These are phyloP conservation scores for Gymnothorax javanicus DNA, from an alignment of 2,797 vertebrate species.

Conservation along the genomic window DNA sequence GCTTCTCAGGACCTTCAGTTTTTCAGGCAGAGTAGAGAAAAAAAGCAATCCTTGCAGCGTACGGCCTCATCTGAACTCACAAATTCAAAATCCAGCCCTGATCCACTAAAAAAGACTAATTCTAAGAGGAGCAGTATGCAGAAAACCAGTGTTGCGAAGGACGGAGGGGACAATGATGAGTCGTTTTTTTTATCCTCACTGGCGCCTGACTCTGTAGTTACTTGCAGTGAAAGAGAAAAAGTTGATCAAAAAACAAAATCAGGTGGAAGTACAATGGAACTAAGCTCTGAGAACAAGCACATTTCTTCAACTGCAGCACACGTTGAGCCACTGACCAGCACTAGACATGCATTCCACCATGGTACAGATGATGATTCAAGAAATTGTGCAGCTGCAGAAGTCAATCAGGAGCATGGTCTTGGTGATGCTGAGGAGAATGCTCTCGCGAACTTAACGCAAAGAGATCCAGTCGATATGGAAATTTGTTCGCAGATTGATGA, in stretches of 20 bases:
- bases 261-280: not conserved
- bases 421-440: constrained; percentile 48
- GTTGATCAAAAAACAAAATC: not conserved
- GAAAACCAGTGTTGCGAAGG: not conserved
- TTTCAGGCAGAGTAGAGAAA: constrained; percentile 58
- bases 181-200: constrained; percentile 12
- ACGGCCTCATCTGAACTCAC: not conserved
- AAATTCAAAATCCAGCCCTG: not conserved
- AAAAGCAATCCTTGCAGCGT: constrained; percentile 19
- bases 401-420: not conserved
- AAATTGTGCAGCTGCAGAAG: not conserved
- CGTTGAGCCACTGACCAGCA: not conserved
- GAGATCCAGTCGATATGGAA: constrained; percentile 78
- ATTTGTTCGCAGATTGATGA: constrained; percentile 68
- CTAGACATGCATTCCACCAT: not conserved
- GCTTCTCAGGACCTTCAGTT: constrained; percentile 70
- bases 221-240: not conserved
- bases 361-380: not conserved
- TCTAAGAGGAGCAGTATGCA: not conserved
- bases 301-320: not conserved
- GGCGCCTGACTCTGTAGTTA: constrained; percentile 33
- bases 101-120: not conserved
- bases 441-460: constrained; percentile 73
- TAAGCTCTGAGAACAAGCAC: constrained; percentile 22
- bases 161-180: constrained; percentile 27